A percentile compares a stretch with the other conserved stretches of the same genome.
Evolutionary conservation across 1,140 invertebrate species (phyloP).

Genomic region (Ericerus pela): DNA sequence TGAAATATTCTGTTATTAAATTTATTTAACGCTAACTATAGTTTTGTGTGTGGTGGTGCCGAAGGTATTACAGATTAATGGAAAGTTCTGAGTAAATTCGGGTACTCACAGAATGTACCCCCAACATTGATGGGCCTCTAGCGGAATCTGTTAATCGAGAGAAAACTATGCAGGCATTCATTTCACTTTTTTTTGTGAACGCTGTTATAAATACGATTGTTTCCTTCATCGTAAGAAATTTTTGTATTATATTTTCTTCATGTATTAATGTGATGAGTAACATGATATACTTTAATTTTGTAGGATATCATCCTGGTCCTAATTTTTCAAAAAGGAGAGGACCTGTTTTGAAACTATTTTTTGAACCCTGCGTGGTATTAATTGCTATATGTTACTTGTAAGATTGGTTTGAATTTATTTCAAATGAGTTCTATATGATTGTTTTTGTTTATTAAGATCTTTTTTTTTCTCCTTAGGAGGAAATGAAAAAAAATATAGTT

Average conservation of each 20-base stretch:
- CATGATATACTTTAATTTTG: constrained; percentile 17
- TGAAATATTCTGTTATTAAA: not conserved
- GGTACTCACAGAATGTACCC: constrained; percentile 68
- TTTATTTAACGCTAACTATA: not conserved
- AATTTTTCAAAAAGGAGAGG: constrained; percentile 76
- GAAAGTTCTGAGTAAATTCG: not conserved
- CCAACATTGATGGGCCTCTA: constrained; percentile 84
- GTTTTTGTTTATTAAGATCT: constrained; percentile 1
- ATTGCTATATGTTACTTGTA: constrained; percentile 80
- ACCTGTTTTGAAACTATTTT: constrained; percentile 69
- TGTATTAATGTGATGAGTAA: constrained; percentile 29
- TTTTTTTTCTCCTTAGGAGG: constrained; percentile 42
- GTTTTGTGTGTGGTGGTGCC: constrained; percentile 18
- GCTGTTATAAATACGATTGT: constrained; percentile 97
- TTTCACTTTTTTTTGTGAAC: constrained; percentile 89
- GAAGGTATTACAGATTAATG: constrained; percentile 71
- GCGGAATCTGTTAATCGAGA: constrained; percentile 81
- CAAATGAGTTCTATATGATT: not conserved
- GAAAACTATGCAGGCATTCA: constrained; percentile 91
- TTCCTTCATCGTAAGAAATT: constrained; percentile 86
- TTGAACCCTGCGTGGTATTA: constrained; percentile 69
- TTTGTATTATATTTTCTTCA: not conserved
- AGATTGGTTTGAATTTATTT: constrained; percentile 23
- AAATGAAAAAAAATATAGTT: constrained; percentile 63
- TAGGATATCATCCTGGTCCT: constrained; percentile 76